phyloP scores from a whole-genome alignment of 2,888 invertebrate species.

The Ditula angustiorana region DNA sequence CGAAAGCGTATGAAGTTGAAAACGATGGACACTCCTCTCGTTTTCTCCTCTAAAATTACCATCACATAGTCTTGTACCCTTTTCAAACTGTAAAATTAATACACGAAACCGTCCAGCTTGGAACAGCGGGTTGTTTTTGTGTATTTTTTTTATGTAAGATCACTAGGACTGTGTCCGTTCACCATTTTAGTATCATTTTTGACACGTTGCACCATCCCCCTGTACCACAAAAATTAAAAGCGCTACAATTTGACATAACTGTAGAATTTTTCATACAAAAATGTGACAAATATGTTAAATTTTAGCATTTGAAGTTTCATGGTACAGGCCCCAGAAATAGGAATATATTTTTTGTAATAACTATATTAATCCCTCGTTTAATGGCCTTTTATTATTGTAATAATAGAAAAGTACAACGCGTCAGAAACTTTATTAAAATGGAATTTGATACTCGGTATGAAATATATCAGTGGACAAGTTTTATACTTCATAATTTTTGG shows the following conservation, averaged over 20 bases:
- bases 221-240: too few relatives aligned
- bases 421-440: neutral
- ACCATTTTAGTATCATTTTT: neutral
- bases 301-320: too few relatives aligned
- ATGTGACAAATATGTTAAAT: too few relatives aligned
- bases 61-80: neutral
- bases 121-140: neutral
- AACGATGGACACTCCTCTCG: neutral
- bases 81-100: neutral
- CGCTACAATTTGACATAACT: too few relatives aligned
- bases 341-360: slow-evolving; percentile 37
- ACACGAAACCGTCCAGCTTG: neutral
- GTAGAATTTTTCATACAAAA: too few relatives aligned
- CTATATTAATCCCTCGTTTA: slow-evolving; percentile 33
- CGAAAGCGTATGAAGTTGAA: too few relatives aligned
- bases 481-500: too few relatives aligned
- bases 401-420: slow-evolving; percentile 20
- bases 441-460: neutral
- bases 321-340: slow-evolving; percentile 26
- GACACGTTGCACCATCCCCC: slow-evolving; percentile 23
- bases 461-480: neutral
- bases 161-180: neutral
- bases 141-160: neutral
- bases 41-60: neutral
- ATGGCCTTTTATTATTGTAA: slow-evolving; percentile 35